A percentile compares a stretch with the other conserved stretches of the same genome.
Conservation (phyloP, 2,797 vertebrate species). For the Mormyrops boulengeri region DNA sequence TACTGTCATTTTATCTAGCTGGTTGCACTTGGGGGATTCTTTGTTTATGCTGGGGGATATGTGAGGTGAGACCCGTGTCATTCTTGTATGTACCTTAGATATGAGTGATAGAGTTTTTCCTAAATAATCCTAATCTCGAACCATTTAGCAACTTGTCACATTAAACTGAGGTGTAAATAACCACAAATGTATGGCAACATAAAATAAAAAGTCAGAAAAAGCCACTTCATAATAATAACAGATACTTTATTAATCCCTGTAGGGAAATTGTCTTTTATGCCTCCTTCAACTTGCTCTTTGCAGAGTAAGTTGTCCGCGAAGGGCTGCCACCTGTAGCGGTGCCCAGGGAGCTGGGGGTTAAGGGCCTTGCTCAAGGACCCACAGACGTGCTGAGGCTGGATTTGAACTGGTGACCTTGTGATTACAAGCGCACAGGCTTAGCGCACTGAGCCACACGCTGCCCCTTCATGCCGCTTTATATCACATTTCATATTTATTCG, state of each 20-base stretch:
- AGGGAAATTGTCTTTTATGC: too few species aligned
- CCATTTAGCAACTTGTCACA: background rate
- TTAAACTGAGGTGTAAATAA: background rate
- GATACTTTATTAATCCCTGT: too few species aligned
- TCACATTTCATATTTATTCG: background rate
- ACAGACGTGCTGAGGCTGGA: too few species aligned
- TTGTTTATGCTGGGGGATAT: background rate
- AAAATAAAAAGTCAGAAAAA: background rate
- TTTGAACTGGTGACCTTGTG: too few species aligned
- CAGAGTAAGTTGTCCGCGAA: too few species aligned
- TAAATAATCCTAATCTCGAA: background rate
- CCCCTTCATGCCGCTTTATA: too few species aligned
- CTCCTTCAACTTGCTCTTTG: too few species aligned
- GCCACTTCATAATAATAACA: background rate
- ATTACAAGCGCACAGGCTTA: too few species aligned
- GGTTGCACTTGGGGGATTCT: background rate
- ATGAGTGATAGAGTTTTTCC: background rate
- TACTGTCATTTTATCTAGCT: background rate
- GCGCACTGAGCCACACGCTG: too few species aligned
- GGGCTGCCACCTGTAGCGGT: too few species aligned
- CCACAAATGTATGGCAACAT: background rate
- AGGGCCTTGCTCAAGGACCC: too few species aligned
- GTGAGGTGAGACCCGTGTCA: background rate
- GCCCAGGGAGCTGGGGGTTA: too few species aligned
- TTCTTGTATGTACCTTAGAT: background rate